Evolutionary conservation across 2,888 invertebrate species (phyloP), one percentile per base, ranked within the genome.

Genomic region (Lottia gigantea): DNA sequence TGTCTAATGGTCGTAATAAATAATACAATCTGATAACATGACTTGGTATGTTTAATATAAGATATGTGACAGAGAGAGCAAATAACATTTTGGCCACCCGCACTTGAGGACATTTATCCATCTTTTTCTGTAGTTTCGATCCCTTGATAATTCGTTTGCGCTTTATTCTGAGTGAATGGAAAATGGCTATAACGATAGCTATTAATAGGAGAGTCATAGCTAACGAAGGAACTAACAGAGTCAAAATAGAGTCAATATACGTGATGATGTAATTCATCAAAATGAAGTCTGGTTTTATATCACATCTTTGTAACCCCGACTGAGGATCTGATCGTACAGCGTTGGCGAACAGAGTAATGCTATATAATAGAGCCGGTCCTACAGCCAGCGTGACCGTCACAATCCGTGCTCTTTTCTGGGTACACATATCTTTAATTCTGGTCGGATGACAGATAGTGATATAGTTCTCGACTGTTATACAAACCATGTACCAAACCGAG

Each of bases 401-500:
- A 26, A 72, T 31, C 8, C 66, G 66, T 12, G 77, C 80, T 1
- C 77, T 62, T 15, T 49, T 65, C 7, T 68, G 66, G 14, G 78
- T 77, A 61, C 79, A 80, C 70, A 78, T 65, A 14, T 66, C 71
- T 14, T 69, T 70, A 16, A 75, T 70, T 25, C 72, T 63, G 12
- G 70, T 66, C 12, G 78, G 78, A 47, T 76, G 76, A 66, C 76
- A 78, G 55, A 76, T 74, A 23, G 75, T 74, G 31, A 80, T 78
- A 74, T 76, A 78, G 70, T 76, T 77, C 66, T 80, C 80, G 6
- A 76, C 74, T 1, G 78, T 74, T 64, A 80, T 75, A 65, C 78
- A 77, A 31, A 80, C 80, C 23, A 78, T 75, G 62, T 74, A 80
- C 78, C 80, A 80, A 49, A 76, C 76, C 61, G 78, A 75, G 1